A percentile compares a stretch with the other conserved stretches of the same genome.
Conservation (phyloP, 2,113 vertebrate species). For the Prinia subflava region DNA sequence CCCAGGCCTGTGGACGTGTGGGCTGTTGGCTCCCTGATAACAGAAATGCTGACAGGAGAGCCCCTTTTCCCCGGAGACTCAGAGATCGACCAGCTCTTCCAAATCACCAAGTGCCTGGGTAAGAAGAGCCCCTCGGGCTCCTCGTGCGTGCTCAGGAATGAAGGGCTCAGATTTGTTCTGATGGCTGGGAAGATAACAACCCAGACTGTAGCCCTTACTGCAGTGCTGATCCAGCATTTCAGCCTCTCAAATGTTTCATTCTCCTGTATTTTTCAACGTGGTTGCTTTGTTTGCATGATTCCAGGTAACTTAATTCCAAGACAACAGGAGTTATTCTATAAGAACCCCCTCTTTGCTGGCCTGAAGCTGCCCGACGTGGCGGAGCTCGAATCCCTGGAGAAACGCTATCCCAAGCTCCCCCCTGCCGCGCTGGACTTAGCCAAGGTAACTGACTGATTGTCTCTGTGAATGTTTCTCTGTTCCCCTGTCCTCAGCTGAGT, state of each 20-base stretch:
- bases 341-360: slow-evolving; percentile 85
- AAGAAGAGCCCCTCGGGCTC: neutral
- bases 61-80: slow-evolving; percentile 90
- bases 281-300: neutral
- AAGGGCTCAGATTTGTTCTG: neutral
- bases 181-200: neutral
- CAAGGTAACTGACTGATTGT: slow-evolving; percentile 64
- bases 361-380: slow-evolving; percentile 79
- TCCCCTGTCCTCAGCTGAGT: neutral
- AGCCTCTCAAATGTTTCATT: neutral
- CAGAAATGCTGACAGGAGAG: slow-evolving; percentile 87
- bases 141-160: neutral
- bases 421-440: slow-evolving; percentile 71
- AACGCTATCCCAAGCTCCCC: slow-evolving; percentile 75
- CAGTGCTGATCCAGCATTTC: neutral
- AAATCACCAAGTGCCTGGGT: slow-evolving; percentile 83
- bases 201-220: neutral
- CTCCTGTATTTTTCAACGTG: neutral
- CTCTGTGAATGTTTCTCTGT: neutral
- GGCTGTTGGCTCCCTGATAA: slow-evolving; percentile 85
- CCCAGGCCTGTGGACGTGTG: slow-evolving; percentile 88
- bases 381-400: slow-evolving; percentile 72
- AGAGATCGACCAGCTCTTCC: slow-evolving; percentile 90
- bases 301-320: slow-evolving; percentile 83
- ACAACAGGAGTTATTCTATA: slow-evolving; percentile 86